Base-by-base conservation (phyloP, 2,113 vertebrate species). In the Thunnus maccoyii region DNA sequence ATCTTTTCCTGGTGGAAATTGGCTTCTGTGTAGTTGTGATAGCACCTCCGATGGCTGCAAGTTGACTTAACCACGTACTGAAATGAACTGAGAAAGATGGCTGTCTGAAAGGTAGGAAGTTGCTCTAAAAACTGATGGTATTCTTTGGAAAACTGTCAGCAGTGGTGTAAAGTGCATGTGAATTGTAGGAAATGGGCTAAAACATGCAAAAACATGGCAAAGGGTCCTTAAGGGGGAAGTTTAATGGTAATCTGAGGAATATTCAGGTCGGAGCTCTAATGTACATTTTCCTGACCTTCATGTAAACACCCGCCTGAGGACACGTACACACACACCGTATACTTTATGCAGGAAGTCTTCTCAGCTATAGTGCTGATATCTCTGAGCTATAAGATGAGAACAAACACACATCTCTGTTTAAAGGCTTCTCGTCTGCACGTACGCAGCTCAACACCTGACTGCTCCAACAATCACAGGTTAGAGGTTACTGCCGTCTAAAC, bases 391-490 rank as follows among this genome's bases (percentile, higher is more conserved):
- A 50, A 2, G 5, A n/a, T 22, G 30, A 36, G 25, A 15, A 62
- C 77, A 55, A 41, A 78, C 22, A 68, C 58, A 60, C 17, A n/a
- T 11, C 3, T 46, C 68, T 20, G 62, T 54, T 72, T 44, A 32
- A 62, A 63, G 55, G 11, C 36, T 82, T 51, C 41, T 64, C 1
- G 0, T 41, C 22, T 3, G 46, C 73, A 84, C 60, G 51, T 82
- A 84, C 25, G 32, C 78, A 84, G 22, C 3, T 17, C 27, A 22
- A 79, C 67, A 73, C 75, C 78, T 82, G 70, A 50, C 58, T 1
- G n/a, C 68, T 52, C 9, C 47, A 83, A 84, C 81, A 86, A 85
- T 84, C 75, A 68, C 44, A 84, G 80, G 81, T 80, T 16, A 84
- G 63, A 79, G 84, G 80, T 71, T 1, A 54, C 22, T 22, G 56